Conservation (phyloP, 2,113 vertebrate species). For the Lichenostomus cassidix region DNA sequence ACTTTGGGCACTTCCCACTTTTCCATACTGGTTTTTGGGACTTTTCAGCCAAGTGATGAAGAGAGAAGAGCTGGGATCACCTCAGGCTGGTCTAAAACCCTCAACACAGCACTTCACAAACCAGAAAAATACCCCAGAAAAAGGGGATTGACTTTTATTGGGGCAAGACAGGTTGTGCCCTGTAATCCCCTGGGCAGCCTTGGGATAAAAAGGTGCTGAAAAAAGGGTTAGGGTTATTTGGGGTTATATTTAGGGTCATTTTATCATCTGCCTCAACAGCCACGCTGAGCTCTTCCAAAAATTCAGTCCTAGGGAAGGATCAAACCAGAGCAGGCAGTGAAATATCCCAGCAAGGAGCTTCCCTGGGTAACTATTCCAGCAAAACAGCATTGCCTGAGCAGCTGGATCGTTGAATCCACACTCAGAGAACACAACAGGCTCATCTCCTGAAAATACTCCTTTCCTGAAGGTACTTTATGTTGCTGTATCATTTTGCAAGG, state of each 20-base stretch:
- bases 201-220: not conserved
- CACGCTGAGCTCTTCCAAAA: not conserved
- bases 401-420: not conserved
- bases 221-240: too few species aligned
- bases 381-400: not conserved
- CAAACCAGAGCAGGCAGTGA: not conserved
- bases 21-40: rapidly evolving
- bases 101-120: not conserved
- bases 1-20: rapidly evolving
- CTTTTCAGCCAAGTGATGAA: not conserved
- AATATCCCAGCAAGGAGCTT: not conserved
- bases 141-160: not conserved
- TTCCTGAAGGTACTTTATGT: not conserved
- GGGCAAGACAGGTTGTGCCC: not conserved
- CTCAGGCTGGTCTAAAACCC: not conserved
- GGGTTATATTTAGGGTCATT: too few species aligned
- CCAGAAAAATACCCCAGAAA: too few species aligned
- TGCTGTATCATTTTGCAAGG: not conserved
- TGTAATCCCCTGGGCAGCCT: not conserved
- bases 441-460: not conserved
- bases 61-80: not conserved
- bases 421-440: not conserved
- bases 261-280: not conserved
- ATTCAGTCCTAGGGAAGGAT: not conserved
- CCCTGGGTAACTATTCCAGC: not conserved